A percentile compares a stretch with the other conserved stretches of the same genome.
Conservation (phyloP, 2,113 vertebrate species). For the Nerophis ophidion region DNA sequence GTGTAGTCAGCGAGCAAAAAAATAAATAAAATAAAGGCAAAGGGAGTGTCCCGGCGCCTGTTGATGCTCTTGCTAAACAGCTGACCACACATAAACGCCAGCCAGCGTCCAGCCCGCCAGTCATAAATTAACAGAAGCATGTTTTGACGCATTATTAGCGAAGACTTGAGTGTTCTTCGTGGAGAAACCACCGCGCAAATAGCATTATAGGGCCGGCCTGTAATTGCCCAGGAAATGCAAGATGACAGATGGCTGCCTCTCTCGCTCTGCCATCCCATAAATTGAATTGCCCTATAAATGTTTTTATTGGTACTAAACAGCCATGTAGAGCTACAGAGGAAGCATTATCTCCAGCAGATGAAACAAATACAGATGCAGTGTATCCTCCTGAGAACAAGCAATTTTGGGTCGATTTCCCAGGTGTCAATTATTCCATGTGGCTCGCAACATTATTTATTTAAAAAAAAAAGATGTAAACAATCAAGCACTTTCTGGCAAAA, state of each 20-base stretch:
- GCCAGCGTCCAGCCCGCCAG: slow-evolving; percentile 19
- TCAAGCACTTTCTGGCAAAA: no score
- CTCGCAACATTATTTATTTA: no score
- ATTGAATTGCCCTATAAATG: slow-evolving; percentile 41
- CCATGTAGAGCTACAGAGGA: slow-evolving; percentile 12
- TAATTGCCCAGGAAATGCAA: slow-evolving; percentile 43
- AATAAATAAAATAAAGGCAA: slow-evolving; percentile 17
- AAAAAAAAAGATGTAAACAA: no score
- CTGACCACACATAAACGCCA: slow-evolving; percentile 55
- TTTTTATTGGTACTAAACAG: slow-evolving; percentile 36
- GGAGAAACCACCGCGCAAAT: slow-evolving; percentile 25
- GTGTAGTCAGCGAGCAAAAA: slow-evolving; percentile 26
- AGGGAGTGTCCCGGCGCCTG: slow-evolving; percentile 38
- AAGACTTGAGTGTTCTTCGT: slow-evolving; percentile 7
- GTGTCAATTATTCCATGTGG: no score
- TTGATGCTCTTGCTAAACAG: slow-evolving; percentile 56
- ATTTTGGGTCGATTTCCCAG: no score
- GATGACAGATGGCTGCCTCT: slow-evolving; percentile 32
- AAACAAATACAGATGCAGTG: slow-evolving; percentile 2
- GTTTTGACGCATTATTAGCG: slow-evolving; percentile 1
- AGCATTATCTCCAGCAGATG: slow-evolving; percentile 9
- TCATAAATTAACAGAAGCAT: slow-evolving; percentile 19
- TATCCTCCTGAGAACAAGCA: background rate
- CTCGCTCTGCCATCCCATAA: slow-evolving; percentile 26
- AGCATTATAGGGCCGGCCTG: slow-evolving; percentile 19